Evolutionary conservation across 92 coral and sea anemone genomes (phyloP), one percentile per base, ranked within the genome.

Genomic region (Actinostola sp.): DNA sequence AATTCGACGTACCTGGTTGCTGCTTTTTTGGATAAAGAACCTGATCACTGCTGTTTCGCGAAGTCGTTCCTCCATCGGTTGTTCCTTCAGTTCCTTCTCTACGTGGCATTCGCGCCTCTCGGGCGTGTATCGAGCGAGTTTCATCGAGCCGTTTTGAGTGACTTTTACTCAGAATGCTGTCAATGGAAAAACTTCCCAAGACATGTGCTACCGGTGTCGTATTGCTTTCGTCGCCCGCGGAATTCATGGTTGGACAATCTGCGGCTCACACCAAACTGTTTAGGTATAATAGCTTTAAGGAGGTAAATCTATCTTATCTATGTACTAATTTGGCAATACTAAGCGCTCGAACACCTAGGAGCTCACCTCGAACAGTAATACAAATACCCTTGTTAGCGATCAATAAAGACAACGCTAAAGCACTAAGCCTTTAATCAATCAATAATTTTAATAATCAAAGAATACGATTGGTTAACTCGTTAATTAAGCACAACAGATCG

Each of bases 141-240:
- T n/a, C 48, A 34, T 8, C 1, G 21, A 31, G 8, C 2, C 24
- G 45, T 51, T 68, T 68, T 31, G 74, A 17, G 48, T 23, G 57
- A 42, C 15, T 64, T 30, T 63, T 58, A 68, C 67, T 85, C 45
- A 85, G 50, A 27, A 85, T 85, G 36, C 86, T 85, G 27, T 79
- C 89, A 56, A 85, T 85, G 59, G 89, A 79, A 45, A 85, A 85
- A 68, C 79, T 85, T 46, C 85, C 86, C 36, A 75, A 54, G 48
- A 64, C 72, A 68, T 68, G 74, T 49, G 74, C 32, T 66, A 23
- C 57, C 39, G 72, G 25, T 16, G 60, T 34, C 35, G 34, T 35
- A 20, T 51, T 68, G 56, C 54, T 32, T 28, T 44, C 43, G 38
- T 66, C 54, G 72, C 59, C 58, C 58, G 35, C 56, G 54, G 58